These are phyloP conservation scores for Agriopis leucophaearia DNA, from an alignment of 2,888 invertebrate species.

Conservation along the genomic window DNA sequence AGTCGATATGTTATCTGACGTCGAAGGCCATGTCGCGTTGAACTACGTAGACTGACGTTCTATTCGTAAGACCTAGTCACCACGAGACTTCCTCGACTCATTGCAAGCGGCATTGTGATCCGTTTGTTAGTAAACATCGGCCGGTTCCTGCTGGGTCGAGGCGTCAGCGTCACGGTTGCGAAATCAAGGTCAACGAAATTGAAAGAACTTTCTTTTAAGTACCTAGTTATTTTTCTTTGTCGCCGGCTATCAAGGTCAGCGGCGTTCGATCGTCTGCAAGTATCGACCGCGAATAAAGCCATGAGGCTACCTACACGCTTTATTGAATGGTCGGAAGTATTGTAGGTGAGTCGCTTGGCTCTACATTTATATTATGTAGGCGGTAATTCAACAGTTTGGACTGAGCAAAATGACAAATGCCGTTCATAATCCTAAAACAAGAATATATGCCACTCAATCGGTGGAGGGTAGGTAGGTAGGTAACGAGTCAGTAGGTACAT, in stretches of 20 bases:
- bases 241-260: slow-evolving; percentile 59
- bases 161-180: slow-evolving; percentile 66
- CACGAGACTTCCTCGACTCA: slow-evolving; percentile 33
- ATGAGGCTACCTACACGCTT: slow-evolving; percentile 30
- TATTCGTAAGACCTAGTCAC: slow-evolving; percentile 32
- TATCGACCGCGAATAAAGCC: slow-evolving; percentile 43
- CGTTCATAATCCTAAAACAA: slow-evolving; percentile 40
- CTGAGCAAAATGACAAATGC: slow-evolving; percentile 40
- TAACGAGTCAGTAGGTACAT: not conserved
- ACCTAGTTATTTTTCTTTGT: slow-evolving; percentile 55
- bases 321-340: slow-evolving; percentile 36
- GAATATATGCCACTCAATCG: slow-evolving; percentile 43
- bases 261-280: slow-evolving; percentile 42
- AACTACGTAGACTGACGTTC: slow-evolving; percentile 35
- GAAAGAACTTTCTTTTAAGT: slow-evolving; percentile 72
- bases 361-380: slow-evolving; percentile 32
- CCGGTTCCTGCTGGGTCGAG: slow-evolving; percentile 52
- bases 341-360: slow-evolving; percentile 35
- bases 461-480: slow-evolving; percentile 47
- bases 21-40: slow-evolving; percentile 38
- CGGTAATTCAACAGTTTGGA: slow-evolving; percentile 35
- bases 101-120: slow-evolving; percentile 43
- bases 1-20: slow-evolving; percentile 31
- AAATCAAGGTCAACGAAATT: slow-evolving; percentile 75
- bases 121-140: slow-evolving; percentile 68